Base-by-base conservation (phyloP, 2,797 vertebrate species). In the Lacerta bilineata region DNA sequence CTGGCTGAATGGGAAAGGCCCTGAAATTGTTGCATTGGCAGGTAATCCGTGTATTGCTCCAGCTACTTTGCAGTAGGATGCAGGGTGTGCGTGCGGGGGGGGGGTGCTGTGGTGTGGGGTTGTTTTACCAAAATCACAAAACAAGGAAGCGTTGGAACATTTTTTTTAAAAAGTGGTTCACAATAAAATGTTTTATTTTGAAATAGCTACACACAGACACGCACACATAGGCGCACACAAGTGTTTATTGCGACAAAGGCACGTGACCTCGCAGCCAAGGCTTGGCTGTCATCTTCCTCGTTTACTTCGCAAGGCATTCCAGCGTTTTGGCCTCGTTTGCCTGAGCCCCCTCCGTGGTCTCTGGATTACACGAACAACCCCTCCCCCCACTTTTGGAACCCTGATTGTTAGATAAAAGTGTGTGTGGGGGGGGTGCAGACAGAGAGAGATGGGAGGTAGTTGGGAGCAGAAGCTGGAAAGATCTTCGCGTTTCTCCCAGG, bases 41-140 rank as follows among this genome's bases (percentile, higher is more conserved):
- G 79, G 92, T 15, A 88, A 88, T 94, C 69, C 80, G 84, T 92
- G 92, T 89, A 87, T 85, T 88, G 88, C 88, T 90, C 85, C 74
- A 74, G 59, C 87, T 82, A 90, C 86, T 13, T 77, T n/a, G 84
- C 90, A 25, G 80, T 84, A 91, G 85, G 90, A 89, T 81, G 92
- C 76, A 39, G 88, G 59, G 87, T 29, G 41, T 43, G 75, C 3
- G 41, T 27, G 39, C 39, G 39, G 72, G 6, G 75, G 41, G 41
- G 20, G 9, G 36, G 41, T 39, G 39, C 18, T 20, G 72, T 17
- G 17, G 15, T 4, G 17, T 18, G 0, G 36, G 71, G 4, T 33
- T 17, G n/a, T 36, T 9, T 20, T 43, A 64, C 17, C 18, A 64
- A 64, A 64, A 23, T 20, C 61, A 64, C 61, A 64, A 23, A 64